phyloP scores from a whole-genome alignment of 2,888 invertebrate genomes.

The Tiliacea aurago region DNA sequence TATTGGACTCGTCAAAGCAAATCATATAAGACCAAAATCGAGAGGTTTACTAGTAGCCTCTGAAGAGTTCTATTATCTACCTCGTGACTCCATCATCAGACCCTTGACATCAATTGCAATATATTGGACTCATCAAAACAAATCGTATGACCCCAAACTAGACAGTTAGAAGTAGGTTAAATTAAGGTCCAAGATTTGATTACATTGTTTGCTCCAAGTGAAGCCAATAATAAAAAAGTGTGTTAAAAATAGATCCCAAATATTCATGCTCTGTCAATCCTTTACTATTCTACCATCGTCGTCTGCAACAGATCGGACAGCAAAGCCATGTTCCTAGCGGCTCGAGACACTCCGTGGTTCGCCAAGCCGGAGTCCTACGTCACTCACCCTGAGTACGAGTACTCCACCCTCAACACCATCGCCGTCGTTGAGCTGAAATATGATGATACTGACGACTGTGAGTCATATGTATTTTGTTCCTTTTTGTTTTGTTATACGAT shows the following conservation, averaged over 20 bases:
- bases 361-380: constrained; percentile 67
- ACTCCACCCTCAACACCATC: constrained; percentile 73
- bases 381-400: constrained; percentile 79
- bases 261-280: not conserved
- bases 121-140: too few species aligned
- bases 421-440: constrained; percentile 74
- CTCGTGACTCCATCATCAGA: too few species aligned
- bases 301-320: constrained; percentile 67
- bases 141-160: too few species aligned
- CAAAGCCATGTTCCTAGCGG: constrained; percentile 76
- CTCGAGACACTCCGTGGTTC: constrained; percentile 65
- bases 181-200: too few species aligned
- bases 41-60: too few species aligned
- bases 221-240: too few species aligned
- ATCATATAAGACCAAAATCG: too few species aligned
- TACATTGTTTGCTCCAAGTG: too few species aligned
- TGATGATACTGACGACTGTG: constrained; percentile 47
- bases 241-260: not conserved
- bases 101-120: too few species aligned
- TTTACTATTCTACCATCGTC: not conserved
- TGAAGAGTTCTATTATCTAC: too few species aligned
- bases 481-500: not conserved
- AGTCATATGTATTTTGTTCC: constrained; percentile 28
- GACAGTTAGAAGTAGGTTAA: too few species aligned
- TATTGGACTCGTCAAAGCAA: too few species aligned